Conservation (phyloP, 2,113 vertebrate species). For the Muntiacus muntjak region DNA sequence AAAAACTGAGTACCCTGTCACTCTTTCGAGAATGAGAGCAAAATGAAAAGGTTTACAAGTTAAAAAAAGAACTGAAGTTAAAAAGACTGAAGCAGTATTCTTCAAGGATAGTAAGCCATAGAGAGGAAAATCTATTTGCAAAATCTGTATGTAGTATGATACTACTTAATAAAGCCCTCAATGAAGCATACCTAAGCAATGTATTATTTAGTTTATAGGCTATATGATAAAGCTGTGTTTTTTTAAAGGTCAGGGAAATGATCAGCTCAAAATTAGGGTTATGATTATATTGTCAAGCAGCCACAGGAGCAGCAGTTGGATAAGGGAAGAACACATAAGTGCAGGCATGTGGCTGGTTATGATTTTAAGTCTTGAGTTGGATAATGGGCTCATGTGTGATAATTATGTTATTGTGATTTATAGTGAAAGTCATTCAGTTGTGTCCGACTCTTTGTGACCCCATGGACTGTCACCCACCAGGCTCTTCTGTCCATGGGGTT, state of each 20-base stretch:
- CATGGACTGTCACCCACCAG: background rate
- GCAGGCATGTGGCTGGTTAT: background rate
- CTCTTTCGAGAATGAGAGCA: background rate
- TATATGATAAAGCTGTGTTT: background rate
- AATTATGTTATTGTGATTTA: background rate
- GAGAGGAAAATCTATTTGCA: background rate
- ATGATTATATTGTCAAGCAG: background rate
- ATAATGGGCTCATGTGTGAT: background rate
- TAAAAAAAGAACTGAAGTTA: background rate
- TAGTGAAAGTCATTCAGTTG: background rate
- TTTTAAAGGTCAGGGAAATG: background rate
- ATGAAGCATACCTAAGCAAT: background rate
- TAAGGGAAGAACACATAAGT: background rate
- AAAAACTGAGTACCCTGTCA: background rate
- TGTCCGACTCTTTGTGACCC: background rate
- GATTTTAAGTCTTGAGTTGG: background rate
- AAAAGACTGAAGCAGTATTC: background rate
- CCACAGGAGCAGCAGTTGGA: background rate
- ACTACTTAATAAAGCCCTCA: background rate
- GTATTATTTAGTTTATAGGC: background rate
- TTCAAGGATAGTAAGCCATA: background rate
- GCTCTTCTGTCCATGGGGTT: background rate
- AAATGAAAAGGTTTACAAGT: background rate
- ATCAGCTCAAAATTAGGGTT: background rate
- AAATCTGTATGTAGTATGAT: background rate